phyloP scores from a whole-genome alignment of 2,888 invertebrate species.

The Spicauda simplicius region DNA sequence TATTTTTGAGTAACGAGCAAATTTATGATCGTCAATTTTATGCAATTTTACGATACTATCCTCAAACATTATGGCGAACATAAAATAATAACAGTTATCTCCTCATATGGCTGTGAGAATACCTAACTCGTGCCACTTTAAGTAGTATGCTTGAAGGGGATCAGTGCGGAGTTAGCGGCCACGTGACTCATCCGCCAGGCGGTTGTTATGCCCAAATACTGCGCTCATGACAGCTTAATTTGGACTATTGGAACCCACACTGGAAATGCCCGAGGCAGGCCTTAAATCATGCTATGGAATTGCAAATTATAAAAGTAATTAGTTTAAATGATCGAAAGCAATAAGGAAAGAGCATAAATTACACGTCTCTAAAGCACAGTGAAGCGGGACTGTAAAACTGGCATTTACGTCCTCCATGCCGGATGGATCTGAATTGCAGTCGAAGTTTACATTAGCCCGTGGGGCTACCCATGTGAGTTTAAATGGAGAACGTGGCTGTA shows the following conservation, averaged over 20 bases:
- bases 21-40: slow-evolving; percentile 7
- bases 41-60: slow-evolving; percentile 11
- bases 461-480: slow-evolving; percentile 51
- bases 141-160: slow-evolving; percentile 42
- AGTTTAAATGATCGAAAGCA: slow-evolving; percentile 9
- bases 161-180: slow-evolving; percentile 56
- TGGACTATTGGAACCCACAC: slow-evolving; percentile 53
- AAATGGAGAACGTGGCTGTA: slow-evolving; percentile 60
- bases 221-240: slow-evolving; percentile 53
- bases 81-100: slow-evolving; percentile 26
- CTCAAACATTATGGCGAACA: slow-evolving; percentile 14
- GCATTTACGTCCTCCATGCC: slow-evolving; percentile 28
- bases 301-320: slow-evolving; percentile 15
- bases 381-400: slow-evolving; percentile 28
- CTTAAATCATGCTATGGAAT: slow-evolving; percentile 1
- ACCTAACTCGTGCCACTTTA: slow-evolving; percentile 32
- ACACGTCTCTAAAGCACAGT: slow-evolving; percentile 9
- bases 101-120: slow-evolving; percentile 15
- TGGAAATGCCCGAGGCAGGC: slow-evolving; percentile 15
- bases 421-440: slow-evolving; percentile 32
- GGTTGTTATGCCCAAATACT: slow-evolving; percentile 63
- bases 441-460: slow-evolving; percentile 32
- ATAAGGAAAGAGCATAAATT: slow-evolving; percentile 26
- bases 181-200: slow-evolving; percentile 67
- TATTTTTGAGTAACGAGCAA: not conserved